phyloP scores from a whole-genome alignment of 2,113 vertebrate species.

The Xiphophorus maculatus region DNA sequence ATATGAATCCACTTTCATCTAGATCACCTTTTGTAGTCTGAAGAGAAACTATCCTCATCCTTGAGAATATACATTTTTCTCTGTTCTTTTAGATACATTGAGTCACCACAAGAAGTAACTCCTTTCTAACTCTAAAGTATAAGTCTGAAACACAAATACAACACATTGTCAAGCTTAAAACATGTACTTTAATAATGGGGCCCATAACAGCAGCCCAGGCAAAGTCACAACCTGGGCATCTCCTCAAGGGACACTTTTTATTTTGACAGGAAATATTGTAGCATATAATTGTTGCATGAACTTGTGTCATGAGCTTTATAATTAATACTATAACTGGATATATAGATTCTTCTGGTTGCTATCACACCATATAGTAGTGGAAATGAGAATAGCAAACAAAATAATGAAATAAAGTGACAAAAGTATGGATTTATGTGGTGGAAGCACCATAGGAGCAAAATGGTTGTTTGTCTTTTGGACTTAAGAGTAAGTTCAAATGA shows the following conservation, averaged over 20 bases:
- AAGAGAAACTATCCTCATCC: neutral
- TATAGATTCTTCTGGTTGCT: neutral
- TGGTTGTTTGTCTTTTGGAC: too few species aligned
- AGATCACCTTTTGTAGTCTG: neutral
- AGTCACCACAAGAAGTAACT: too few species aligned
- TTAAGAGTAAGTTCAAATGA: too few species aligned
- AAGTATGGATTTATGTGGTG: neutral
- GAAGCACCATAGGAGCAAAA: neutral
- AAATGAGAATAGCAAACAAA: neutral
- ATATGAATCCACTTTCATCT: neutral
- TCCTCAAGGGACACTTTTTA: neutral
- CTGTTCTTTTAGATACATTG: too few species aligned
- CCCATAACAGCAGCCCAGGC: too few species aligned
- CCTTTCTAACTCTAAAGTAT: too few species aligned
- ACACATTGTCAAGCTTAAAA: too few species aligned
- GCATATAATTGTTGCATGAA: too few species aligned
- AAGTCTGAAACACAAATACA: too few species aligned
- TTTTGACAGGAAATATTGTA: neutral
- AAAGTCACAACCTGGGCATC: too few species aligned
- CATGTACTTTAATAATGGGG: too few species aligned
- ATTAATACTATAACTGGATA: neutral
- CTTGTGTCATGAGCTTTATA: neutral
- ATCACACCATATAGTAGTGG: neutral
- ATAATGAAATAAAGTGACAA: neutral
- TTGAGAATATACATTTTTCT: too few species aligned